These are phyloP conservation scores for Machimus rusticus DNA, from an alignment of 2,888 invertebrate genomes.

Conservation along the genomic window DNA sequence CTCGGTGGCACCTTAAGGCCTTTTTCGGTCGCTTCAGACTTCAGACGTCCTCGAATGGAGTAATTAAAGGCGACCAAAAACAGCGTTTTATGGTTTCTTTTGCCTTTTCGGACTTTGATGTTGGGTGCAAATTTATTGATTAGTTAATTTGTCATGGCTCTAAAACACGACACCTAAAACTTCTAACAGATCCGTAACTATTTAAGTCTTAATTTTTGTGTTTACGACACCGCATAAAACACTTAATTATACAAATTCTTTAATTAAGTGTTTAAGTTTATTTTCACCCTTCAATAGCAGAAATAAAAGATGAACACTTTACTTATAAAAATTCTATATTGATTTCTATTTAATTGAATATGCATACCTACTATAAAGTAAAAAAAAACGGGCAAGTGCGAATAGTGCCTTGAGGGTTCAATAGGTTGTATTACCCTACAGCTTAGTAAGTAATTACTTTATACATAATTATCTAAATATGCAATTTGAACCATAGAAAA, in stretches of 20 bases:
- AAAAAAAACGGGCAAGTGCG: too few relatives aligned
- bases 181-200: background rate
- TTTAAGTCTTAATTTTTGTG: background rate
- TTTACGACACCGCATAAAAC: background rate
- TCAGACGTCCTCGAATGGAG: background rate
- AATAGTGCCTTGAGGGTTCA: too few relatives aligned
- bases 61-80: background rate
- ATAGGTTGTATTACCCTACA: too few relatives aligned
- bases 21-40: background rate
- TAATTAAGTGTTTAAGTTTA: background rate
- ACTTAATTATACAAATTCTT: background rate
- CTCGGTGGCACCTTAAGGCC: background rate
- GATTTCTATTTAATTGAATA: too few relatives aligned
- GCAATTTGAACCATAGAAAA: too few relatives aligned
- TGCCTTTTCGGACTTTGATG: background rate
- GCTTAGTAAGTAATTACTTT: too few relatives aligned
- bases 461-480: too few relatives aligned
- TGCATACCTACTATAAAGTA: too few relatives aligned
- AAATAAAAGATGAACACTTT: too few relatives aligned
- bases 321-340: too few relatives aligned
- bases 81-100: background rate
- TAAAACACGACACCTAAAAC: background rate
- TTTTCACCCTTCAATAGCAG: too few relatives aligned
- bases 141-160: background rate
- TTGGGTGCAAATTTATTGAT: background rate